phyloP scores from a whole-genome alignment of 2,797 vertebrate genomes.

The Heliangelus exortis region DNA sequence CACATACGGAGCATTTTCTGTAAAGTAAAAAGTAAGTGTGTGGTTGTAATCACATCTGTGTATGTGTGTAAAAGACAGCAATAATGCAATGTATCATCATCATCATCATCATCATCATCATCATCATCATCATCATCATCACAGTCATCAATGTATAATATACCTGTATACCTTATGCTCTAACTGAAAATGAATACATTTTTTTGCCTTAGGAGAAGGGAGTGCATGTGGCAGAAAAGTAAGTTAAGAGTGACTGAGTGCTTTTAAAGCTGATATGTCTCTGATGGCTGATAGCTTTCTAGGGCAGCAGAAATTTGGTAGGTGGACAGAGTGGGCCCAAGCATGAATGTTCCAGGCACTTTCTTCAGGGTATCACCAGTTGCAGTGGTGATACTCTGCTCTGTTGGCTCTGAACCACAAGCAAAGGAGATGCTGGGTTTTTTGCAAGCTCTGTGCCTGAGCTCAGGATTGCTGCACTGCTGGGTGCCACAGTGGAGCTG shows the following conservation, averaged over 20 bases:
- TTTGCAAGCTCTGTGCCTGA: background rate
- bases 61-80: background rate
- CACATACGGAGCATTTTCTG: background rate
- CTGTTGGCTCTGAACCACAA: background rate
- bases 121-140: background rate
- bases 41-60: background rate
- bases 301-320: background rate
- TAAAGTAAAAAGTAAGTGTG: background rate
- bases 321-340: background rate
- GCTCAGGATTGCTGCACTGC: background rate
- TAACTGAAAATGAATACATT: background rate
- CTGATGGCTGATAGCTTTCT: background rate
- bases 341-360: fast-evolving
- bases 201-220: background rate
- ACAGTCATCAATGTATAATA: background rate
- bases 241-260: background rate
- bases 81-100: background rate
- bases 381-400: background rate
- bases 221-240: background rate
- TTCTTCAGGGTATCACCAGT: background rate
- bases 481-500: background rate
- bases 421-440: background rate
- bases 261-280: background rate
- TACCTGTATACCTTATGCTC: background rate
- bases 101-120: background rate